Conservation (phyloP, 2,888 invertebrate species). For the Baccha elongata region DNA sequence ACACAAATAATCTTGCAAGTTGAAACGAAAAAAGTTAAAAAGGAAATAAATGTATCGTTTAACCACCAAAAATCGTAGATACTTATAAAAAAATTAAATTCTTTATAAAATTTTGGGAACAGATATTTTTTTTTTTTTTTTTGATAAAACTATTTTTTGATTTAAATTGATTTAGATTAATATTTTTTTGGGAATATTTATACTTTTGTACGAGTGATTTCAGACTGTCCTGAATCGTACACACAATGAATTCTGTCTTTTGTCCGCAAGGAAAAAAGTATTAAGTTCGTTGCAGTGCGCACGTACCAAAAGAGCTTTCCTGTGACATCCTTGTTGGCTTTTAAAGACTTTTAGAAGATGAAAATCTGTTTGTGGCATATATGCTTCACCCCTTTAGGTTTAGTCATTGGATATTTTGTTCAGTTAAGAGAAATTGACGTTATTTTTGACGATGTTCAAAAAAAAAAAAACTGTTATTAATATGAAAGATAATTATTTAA, state of each 20-base stretch:
- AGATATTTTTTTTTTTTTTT: no score
- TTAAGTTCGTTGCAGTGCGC: slow-evolving; percentile 53
- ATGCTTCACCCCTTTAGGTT: slow-evolving; percentile 16
- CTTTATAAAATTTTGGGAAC: background rate
- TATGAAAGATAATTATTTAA: slow-evolving; percentile 51
- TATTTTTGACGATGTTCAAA: slow-evolving; percentile 18
- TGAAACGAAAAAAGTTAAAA: background rate
- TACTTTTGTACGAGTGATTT: slow-evolving; percentile 31
- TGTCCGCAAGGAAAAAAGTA: slow-evolving; percentile 45
- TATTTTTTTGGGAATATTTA: slow-evolving; percentile 4
- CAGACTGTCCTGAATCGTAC: slow-evolving; percentile 44
- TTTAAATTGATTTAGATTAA: background rate
- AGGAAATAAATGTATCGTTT: background rate
- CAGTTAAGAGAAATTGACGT: background rate
- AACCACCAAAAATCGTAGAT: no score
- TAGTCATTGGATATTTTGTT: slow-evolving; percentile 1
- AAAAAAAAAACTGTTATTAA: slow-evolving; percentile 58
- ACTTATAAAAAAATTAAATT: no score
- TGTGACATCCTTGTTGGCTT: slow-evolving; percentile 27
- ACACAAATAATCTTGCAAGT: background rate
- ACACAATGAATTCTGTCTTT: slow-evolving; percentile 48
- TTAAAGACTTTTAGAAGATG: slow-evolving; percentile 30
- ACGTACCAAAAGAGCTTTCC: slow-evolving; percentile 42
- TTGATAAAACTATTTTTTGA: background rate
- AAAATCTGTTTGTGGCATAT: slow-evolving; percentile 19